phyloP scores from a whole-genome alignment of 2,888 invertebrate genomes.

The Linnaemya tessellans region DNA sequence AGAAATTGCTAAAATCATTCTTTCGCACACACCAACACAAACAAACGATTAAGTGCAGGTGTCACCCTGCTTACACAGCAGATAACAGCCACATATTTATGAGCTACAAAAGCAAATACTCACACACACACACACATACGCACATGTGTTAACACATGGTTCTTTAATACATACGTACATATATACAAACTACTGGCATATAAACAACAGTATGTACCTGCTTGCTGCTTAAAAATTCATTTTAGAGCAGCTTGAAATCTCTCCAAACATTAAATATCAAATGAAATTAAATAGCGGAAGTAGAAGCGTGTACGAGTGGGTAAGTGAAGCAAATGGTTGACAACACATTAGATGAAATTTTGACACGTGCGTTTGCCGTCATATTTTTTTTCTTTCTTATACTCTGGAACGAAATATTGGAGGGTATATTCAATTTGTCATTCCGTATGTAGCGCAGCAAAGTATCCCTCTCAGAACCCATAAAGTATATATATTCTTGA shows the following conservation, averaged over 20 bases:
- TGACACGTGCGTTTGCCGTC: conserved; percentile 56
- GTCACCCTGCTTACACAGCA: not conserved
- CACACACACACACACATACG: not conserved
- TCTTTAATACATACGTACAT: not conserved
- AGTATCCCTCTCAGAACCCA: too few species aligned
- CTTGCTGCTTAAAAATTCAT: not conserved
- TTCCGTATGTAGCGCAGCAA: too few species aligned
- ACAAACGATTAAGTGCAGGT: not conserved
- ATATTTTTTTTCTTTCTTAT: conserved; percentile 15
- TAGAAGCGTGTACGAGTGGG: not conserved
- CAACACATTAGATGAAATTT: conserved; percentile 57
- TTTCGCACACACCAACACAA: not conserved
- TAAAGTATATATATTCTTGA: too few species aligned
- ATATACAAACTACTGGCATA: not conserved
- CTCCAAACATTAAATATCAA: conserved; percentile 14
- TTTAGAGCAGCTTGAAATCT: not conserved
- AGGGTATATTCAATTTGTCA: too few species aligned
- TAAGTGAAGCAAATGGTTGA: conserved; percentile 29
- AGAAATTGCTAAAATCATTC: not conserved
- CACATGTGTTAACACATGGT: too few species aligned
- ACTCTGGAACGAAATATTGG: too few species aligned
- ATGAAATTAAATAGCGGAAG: conserved; percentile 4
- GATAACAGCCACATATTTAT: conserved; percentile 11
- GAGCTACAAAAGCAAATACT: not conserved
- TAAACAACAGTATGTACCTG: too few species aligned